A percentile compares a stretch with the other conserved stretches of the same genome.
Conservation (phyloP, 2,888 invertebrate genomes). For the Diplazon laetatorius region DNA sequence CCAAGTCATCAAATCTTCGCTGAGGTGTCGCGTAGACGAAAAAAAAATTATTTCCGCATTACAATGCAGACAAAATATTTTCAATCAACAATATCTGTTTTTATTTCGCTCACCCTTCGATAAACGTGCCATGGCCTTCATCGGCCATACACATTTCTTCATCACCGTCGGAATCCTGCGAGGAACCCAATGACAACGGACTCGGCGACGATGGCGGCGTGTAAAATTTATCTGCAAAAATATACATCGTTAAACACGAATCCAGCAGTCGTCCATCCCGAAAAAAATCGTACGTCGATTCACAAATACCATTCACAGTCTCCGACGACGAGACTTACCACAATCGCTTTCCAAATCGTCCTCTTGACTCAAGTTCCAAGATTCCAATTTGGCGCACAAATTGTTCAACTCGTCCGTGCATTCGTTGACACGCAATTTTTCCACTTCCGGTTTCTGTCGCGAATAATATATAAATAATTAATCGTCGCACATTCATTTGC, state of each 20-base stretch:
- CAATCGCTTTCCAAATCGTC: constrained; percentile 60
- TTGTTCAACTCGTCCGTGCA: constrained; percentile 67
- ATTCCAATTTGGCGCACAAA: constrained; percentile 67
- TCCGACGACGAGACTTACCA: constrained; percentile 48
- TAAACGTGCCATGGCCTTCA: constrained; percentile 84
- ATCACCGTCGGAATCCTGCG: constrained; percentile 75
- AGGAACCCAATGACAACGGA: constrained; percentile 74
- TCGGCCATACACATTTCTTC: constrained; percentile 83
- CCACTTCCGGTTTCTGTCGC: constrained; percentile 46
- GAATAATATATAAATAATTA: background rate
- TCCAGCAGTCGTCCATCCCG: background rate
- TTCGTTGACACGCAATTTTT: constrained; percentile 36
- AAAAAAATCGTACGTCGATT: background rate
- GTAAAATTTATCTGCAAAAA: constrained; percentile 82
- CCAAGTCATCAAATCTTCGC: constrained; percentile 41
- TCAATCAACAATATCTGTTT: no score
- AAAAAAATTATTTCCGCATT: no score
- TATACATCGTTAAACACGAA: constrained; percentile 4
- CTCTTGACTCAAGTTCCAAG: constrained; percentile 61
- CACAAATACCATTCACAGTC: no score
- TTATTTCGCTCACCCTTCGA: constrained; percentile 86
- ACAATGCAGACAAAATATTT: no score
- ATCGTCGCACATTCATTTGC: no score
- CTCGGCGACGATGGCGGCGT: constrained; percentile 86
- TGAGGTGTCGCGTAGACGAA: no score